phyloP scores from a whole-genome alignment of 1,140 invertebrate species.

The Acromyrmex charruanus region DNA sequence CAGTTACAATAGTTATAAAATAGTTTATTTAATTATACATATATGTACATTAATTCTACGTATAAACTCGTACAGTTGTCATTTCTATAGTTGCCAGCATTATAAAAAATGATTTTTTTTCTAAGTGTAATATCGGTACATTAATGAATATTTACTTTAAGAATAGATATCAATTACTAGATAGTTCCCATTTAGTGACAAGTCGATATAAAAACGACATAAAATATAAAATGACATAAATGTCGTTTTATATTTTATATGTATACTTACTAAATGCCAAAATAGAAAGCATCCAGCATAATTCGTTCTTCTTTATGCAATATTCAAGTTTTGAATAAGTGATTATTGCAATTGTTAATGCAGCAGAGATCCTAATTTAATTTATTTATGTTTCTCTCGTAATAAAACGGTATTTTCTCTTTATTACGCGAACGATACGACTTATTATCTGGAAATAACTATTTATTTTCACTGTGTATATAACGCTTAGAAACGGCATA shows the following conservation, averaged over 20 bases:
- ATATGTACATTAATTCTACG: too few species aligned
- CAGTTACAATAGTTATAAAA: too few species aligned
- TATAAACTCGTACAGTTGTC: too few species aligned
- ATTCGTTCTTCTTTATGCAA: not conserved
- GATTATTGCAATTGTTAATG: not conserved
- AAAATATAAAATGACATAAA: too few species aligned
- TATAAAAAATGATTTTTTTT: too few species aligned
- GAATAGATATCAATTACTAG: not conserved
- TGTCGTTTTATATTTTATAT: too few species aligned
- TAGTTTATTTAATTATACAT: too few species aligned
- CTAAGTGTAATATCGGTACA: not conserved
- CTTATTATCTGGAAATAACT: constrained; percentile 51
- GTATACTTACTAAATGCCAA: too few species aligned
- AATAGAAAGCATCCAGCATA: not conserved
- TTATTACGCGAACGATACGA: constrained; percentile 2
- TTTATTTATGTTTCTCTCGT: not conserved
- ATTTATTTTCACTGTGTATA: constrained; percentile 42
- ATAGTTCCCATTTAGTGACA: too few species aligned
- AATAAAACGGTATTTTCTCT: not conserved
- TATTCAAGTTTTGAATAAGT: not conserved
- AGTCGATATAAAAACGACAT: too few species aligned
- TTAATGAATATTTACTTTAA: not conserved
- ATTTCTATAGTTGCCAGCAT: too few species aligned
- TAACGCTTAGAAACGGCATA: not conserved
- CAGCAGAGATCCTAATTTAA: not conserved